Conservation (phyloP, 1,140 invertebrate species). For the Zaprionus lachaisei region DNA sequence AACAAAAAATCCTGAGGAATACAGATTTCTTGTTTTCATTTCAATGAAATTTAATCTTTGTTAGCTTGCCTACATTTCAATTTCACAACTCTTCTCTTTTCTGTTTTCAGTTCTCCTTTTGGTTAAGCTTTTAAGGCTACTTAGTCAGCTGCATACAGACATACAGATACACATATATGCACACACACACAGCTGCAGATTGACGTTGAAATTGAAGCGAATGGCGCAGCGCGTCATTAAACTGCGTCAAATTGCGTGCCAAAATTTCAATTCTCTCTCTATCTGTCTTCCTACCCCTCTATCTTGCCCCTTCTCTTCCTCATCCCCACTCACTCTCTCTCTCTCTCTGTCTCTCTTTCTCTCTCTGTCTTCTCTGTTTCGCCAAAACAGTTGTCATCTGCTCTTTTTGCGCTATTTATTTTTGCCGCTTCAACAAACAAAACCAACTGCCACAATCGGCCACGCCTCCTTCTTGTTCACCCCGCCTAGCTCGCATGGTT, state of each 20-base stretch:
- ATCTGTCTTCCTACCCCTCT: neutral
- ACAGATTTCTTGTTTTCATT: neutral
- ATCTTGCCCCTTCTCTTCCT: neutral
- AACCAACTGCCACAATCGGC: slow-evolving; percentile 41
- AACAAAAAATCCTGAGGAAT: neutral
- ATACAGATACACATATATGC: neutral
- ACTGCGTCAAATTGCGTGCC: slow-evolving; percentile 54
- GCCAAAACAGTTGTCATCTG: slow-evolving; percentile 53
- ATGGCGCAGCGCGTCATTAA: slow-evolving; percentile 59
- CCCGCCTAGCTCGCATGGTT: neutral
- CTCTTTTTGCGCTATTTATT: slow-evolving; percentile 73
- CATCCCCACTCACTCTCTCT: neutral
- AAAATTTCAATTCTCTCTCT: slow-evolving; percentile 32
- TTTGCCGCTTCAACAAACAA: slow-evolving; percentile 78
- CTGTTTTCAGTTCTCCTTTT: neutral
- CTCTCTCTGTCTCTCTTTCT: neutral
- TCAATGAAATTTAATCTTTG: neutral
- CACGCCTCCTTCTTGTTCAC: neutral
- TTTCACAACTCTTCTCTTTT: neutral
- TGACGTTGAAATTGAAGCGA: slow-evolving; percentile 26
- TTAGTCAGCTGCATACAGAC: neutral
- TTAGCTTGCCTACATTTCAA: neutral
- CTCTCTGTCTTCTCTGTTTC: slow-evolving; percentile 7
- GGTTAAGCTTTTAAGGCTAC: neutral
- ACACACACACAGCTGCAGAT: neutral